Evolutionary conservation across 2,888 invertebrate species (phyloP).

Genomic region (Pristionchus fissidentatus): DNA sequence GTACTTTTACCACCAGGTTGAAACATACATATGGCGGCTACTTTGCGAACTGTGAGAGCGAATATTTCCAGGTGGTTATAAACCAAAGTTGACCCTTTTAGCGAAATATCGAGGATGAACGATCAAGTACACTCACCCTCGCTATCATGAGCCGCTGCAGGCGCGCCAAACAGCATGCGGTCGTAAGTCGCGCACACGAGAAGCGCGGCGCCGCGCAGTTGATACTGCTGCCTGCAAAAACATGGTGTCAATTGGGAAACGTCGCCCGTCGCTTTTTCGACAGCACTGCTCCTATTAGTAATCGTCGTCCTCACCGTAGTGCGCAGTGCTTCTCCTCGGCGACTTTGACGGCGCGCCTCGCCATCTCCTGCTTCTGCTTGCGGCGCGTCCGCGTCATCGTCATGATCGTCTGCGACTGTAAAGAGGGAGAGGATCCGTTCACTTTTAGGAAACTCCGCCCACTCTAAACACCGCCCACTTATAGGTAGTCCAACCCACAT

Average conservation of each 20-base stretch:
- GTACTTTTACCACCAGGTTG: too few relatives aligned
- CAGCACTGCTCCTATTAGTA: constrained; percentile 52
- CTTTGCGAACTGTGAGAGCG: too few relatives aligned
- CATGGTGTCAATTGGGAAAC: neutral
- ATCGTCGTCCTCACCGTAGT: constrained; percentile 53
- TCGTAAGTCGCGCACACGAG: constrained; percentile 30
- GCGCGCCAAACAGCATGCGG: constrained; percentile 51
- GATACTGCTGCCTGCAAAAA: constrained; percentile 26
- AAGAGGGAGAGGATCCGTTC: neutral
- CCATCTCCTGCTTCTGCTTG: constrained; percentile 98
- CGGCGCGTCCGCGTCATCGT: constrained; percentile 98
- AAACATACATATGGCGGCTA: too few relatives aligned
- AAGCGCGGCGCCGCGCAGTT: constrained; percentile 3
- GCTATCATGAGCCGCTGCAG: neutral
- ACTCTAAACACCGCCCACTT: neutral
- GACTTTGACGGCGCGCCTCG: constrained; percentile 90
- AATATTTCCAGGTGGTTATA: too few relatives aligned
- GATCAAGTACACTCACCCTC: constrained; percentile 4
- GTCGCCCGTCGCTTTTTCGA: constrained; percentile 3
- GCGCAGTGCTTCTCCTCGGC: constrained; percentile 87
- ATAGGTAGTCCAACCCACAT: constrained; percentile 65
- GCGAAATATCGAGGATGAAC: too few relatives aligned
- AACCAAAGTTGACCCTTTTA: too few relatives aligned
- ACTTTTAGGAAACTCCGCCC: too few relatives aligned
- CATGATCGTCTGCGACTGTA: constrained; percentile 80